These are phyloP conservation scores for Phortica variegata DNA, from an alignment of 1,140 invertebrate species.

Conservation along the genomic window DNA sequence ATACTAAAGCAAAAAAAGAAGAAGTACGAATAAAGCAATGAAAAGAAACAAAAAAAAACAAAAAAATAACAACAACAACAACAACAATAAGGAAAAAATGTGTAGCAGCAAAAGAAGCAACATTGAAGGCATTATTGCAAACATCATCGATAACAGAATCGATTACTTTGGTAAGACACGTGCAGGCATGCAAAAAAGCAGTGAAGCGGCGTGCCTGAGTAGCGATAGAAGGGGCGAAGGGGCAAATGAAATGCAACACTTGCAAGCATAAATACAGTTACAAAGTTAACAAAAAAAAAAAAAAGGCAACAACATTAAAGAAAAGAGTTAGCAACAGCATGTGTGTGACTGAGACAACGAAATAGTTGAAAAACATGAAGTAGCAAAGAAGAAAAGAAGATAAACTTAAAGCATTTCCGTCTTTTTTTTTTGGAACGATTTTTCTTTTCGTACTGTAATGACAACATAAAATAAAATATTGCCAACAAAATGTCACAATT, in stretches of 20 bases:
- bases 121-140: conserved; percentile 24
- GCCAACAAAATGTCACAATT: conserved; percentile 15
- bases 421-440: no score
- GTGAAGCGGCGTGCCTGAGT: background rate
- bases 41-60: conserved; percentile 4
- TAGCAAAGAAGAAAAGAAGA: background rate
- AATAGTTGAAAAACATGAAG: conserved; percentile 11
- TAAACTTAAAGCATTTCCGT: background rate
- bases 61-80: conserved; percentile 4
- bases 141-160: conserved; percentile 40
- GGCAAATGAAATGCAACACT: no score
- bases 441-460: no score
- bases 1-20: conserved; percentile 1
- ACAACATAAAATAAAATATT: no score
- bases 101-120: background rate
- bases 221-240: no score
- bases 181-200: background rate
- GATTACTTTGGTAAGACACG: conserved; percentile 30
- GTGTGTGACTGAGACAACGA: no score
- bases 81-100: no score
- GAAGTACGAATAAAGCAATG: conserved; percentile 1
- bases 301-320: no score
- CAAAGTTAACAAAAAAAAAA: no score
- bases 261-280: no score
- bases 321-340: no score